A percentile compares a stretch with the other conserved stretches of the same genome.
These are phyloP conservation scores for Strix aluco DNA, from an alignment of 2,113 vertebrate species.

Conservation along the genomic window DNA sequence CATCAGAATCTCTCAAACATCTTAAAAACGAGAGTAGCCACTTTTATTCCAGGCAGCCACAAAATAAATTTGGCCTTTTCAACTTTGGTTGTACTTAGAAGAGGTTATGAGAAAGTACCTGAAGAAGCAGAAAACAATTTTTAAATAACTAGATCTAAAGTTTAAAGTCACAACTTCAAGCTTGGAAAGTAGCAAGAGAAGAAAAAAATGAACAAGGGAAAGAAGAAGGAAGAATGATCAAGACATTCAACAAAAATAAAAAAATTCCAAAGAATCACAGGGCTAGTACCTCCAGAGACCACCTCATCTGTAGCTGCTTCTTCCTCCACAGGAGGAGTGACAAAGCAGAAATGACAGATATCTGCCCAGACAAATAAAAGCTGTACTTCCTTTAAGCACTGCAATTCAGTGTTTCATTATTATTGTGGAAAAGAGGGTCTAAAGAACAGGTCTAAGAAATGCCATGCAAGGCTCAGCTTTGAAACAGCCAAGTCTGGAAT, in stretches of 20 bases:
- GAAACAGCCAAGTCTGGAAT: neutral
- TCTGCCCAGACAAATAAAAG: neutral
- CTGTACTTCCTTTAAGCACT: neutral
- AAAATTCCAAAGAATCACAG: neutral
- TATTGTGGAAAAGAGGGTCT: rapidly evolving
- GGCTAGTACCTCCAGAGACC: neutral
- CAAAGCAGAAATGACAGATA: neutral
- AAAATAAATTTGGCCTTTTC: constrained; percentile 39
- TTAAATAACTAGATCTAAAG: neutral
- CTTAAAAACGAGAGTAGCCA: constrained; percentile 22
- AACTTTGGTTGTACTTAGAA: neutral
- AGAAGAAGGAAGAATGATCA: neutral
- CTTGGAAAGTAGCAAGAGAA: neutral
- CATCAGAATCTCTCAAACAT: constrained; percentile 37
- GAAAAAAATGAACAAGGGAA: neutral
- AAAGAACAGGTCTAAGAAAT: neutral
- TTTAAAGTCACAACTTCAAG: neutral
- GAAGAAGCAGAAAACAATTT: neutral
- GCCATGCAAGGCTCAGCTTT: neutral
- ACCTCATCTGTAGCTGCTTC: neutral
- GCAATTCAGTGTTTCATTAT: neutral
- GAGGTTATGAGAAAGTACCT: neutral
- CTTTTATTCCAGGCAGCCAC: constrained; percentile 55
- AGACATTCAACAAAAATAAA: neutral
- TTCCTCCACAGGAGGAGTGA: neutral